Conservation (phyloP, 2,888 invertebrate species). For the Syritta pipiens region DNA sequence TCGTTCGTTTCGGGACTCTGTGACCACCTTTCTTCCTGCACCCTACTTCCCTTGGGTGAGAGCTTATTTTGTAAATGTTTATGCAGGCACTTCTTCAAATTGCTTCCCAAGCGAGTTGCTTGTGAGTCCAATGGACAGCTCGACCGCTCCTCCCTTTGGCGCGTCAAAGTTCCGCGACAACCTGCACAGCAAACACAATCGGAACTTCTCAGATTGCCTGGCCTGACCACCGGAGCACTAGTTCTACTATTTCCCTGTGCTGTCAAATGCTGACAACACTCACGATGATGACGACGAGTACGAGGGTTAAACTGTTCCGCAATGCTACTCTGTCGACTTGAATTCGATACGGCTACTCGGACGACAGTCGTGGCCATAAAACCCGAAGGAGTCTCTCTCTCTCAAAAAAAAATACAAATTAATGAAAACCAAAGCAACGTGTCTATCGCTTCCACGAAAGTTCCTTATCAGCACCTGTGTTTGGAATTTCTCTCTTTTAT, state of each 20-base stretch:
- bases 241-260: not conserved
- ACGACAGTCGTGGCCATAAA: conserved; percentile 65
- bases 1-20: not conserved
- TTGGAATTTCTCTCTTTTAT: conserved; percentile 46
- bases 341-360: conserved; percentile 55
- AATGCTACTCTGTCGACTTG: conserved; percentile 51
- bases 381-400: conserved; percentile 9
- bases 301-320: conserved; percentile 26
- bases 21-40: not conserved
- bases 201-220: not conserved
- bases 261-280: conserved; percentile 53
- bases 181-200: conserved; percentile 43
- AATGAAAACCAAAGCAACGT: not conserved
- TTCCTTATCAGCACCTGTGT: conserved; percentile 56
- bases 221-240: no score
- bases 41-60: not conserved
- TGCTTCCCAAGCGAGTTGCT: conserved; percentile 49
- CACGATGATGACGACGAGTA: conserved; percentile 44
- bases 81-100: conserved; percentile 56
- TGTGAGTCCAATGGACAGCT: conserved; percentile 46
- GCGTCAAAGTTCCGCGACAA: conserved; percentile 5
- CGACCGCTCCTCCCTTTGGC: not conserved
- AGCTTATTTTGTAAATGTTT: conserved; percentile 37
- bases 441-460: not conserved
- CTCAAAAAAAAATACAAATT: not conserved